Percentiles rank a stretch among this genome's conserved stretches.
phyloP scores from a whole-genome alignment of 2,797 vertebrate species.

The Hafferia zeledoni region DNA sequence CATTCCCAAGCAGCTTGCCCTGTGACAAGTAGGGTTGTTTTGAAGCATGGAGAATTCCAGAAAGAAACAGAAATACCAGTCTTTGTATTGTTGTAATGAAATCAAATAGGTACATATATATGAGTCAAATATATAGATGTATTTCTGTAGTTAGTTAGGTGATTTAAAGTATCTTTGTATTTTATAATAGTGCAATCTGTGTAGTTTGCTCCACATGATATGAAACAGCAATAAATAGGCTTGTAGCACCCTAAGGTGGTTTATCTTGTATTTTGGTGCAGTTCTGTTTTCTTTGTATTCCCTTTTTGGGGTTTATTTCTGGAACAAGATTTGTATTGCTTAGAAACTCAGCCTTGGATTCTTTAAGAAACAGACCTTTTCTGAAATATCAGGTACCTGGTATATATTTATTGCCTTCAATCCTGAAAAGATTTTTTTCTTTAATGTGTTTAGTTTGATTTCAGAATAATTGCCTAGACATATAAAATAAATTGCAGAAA shows the following conservation, averaged over 20 bases:
- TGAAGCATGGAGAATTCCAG: neutral
- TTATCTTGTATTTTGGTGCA: neutral
- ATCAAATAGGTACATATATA: neutral
- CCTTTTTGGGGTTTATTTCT: neutral
- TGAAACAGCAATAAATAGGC: neutral
- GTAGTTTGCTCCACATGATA: neutral
- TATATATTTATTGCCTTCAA: neutral
- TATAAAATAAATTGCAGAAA: slow-evolving; percentile 21
- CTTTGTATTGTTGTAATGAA: neutral
- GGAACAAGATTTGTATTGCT: neutral
- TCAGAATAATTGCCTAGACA: neutral
- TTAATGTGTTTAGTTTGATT: neutral
- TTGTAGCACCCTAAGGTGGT: neutral
- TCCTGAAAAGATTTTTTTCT: neutral
- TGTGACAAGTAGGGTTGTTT: neutral
- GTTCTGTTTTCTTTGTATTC: neutral
- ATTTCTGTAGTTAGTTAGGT: neutral
- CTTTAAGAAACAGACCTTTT: neutral
- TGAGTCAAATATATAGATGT: neutral
- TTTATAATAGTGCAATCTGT: neutral
- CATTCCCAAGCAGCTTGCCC: neutral
- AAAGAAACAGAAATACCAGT: neutral
- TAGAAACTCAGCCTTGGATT: neutral
- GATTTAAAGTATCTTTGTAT: neutral
- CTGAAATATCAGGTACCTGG: neutral